phyloP scores from a whole-genome alignment of 2,888 invertebrate species.

The Agrochola circellaris region DNA sequence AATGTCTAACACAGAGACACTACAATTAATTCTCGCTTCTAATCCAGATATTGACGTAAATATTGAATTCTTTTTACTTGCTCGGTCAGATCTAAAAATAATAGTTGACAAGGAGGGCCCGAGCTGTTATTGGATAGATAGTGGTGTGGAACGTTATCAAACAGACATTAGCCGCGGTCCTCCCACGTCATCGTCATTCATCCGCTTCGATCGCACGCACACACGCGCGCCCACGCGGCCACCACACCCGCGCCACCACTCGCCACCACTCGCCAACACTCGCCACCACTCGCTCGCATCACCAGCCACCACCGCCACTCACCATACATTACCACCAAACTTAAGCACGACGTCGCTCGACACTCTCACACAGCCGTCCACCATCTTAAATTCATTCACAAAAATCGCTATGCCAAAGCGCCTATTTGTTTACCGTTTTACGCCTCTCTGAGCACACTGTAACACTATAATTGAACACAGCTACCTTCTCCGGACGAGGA shows the following conservation, averaged over 20 bases:
- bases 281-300: conserved; percentile 41
- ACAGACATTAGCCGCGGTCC: conserved; percentile 82
- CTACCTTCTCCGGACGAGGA: conserved; percentile 59
- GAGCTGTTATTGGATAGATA: conserved; percentile 71
- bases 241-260: conserved; percentile 71
- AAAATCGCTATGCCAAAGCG: conserved; percentile 85
- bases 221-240: conserved; percentile 75
- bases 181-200: conserved; percentile 89
- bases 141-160: conserved; percentile 81
- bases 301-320: conserved; percentile 57
- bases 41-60: conserved; percentile 65
- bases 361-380: conserved; percentile 83
- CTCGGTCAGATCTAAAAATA: conserved; percentile 84
- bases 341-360: conserved; percentile 74
- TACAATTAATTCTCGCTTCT: conserved; percentile 32
- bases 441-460: conserved; percentile 75
- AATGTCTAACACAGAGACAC: conserved; percentile 41
- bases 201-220: conserved; percentile 87
- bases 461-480: conserved; percentile 63
- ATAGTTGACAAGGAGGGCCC: conserved; percentile 76
- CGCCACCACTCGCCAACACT: conserved; percentile 42
- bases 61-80: conserved; percentile 52
- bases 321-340: conserved; percentile 75
- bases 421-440: conserved; percentile 88
- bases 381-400: conserved; percentile 91